Conservation (phyloP, 92 coral and sea anemone species). For the Bergia sp. region DNA sequence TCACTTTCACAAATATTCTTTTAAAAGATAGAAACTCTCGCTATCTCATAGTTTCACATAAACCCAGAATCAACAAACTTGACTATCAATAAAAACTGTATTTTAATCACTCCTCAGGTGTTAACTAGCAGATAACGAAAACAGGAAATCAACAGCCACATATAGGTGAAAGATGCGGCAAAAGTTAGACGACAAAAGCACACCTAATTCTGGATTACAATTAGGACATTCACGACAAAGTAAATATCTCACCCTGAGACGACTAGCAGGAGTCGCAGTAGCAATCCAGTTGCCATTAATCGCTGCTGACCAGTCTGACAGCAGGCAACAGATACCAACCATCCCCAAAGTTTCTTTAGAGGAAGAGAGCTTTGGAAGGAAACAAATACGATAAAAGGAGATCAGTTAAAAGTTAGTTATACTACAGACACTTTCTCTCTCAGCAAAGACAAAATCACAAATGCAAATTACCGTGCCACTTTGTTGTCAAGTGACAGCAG, state of each 20-base stretch:
- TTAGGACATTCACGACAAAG: neutral
- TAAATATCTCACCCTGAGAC: slow-evolving; percentile 89
- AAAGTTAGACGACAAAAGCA: neutral
- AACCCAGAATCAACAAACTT: too few relatives aligned
- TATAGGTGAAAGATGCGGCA: neutral
- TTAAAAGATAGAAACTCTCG: too few relatives aligned
- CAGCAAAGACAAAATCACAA: neutral
- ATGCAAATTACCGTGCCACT: slow-evolving; percentile 76
- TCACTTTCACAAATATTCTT: too few relatives aligned
- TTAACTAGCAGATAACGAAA: too few relatives aligned
- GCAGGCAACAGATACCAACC: slow-evolving; percentile 98
- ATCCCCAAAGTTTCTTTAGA: slow-evolving; percentile 86
- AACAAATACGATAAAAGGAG: neutral
- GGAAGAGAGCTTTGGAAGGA: slow-evolving; percentile 76
- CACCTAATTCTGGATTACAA: neutral
- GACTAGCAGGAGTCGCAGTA: slow-evolving; percentile 82
- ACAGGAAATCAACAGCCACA: too few relatives aligned
- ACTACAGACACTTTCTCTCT: neutral
- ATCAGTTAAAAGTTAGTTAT: neutral
- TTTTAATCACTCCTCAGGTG: too few relatives aligned
- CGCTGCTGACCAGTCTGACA: slow-evolving; percentile 99
- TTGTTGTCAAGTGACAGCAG: slow-evolving; percentile 85
- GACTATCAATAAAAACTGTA: too few relatives aligned
- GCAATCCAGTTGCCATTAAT: slow-evolving; percentile 95
- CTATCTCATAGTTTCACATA: too few relatives aligned